Percentiles rank a stretch among this genome's conserved stretches.
Conservation (phyloP, 1,140 invertebrate species). For the Drosophila guanche region DNA sequence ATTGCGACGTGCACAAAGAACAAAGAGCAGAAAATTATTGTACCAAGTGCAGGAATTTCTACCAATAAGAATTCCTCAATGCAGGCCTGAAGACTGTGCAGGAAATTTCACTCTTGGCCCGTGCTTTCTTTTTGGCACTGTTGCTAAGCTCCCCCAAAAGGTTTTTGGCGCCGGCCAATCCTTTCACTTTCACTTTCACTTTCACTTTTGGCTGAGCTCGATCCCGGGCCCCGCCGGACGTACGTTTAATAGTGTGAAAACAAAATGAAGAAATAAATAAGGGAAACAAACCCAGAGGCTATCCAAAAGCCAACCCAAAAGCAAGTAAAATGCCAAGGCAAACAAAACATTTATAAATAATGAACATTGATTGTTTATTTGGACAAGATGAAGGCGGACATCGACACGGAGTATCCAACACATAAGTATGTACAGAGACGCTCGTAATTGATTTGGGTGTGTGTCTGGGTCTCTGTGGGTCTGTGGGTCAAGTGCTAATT, state of each 20-base stretch:
- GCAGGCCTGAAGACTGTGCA: too few relatives aligned
- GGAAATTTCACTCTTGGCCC: too few relatives aligned
- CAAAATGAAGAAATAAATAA: constrained; percentile 32
- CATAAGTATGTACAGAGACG: constrained; percentile 13
- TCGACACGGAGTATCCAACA: constrained; percentile 1
- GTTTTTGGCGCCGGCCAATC: constrained; percentile 32
- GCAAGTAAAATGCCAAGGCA: constrained; percentile 57
- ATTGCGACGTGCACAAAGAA: background rate
- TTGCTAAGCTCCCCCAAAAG: constrained; percentile 44
- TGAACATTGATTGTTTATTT: constrained; percentile 80
- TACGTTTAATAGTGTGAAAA: constrained; percentile 58
- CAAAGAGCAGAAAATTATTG: background rate
- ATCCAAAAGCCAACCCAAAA: background rate
- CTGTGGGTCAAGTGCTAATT: background rate
- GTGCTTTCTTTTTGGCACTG: background rate
- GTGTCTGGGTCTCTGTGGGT: constrained; percentile 24
- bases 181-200: constrained; percentile 57
- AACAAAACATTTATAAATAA: constrained; percentile 77
- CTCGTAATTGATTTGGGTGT: constrained; percentile 56
- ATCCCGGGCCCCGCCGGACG: too few relatives aligned
- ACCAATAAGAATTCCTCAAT: too few relatives aligned
- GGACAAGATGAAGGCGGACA: constrained; percentile 57
- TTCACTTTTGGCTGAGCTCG: constrained; percentile 23
- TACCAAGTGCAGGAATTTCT: constrained; percentile 4
- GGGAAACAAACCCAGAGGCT: background rate